Evolutionary conservation across 2,888 invertebrate genomes (phyloP), one percentile per base, ranked within the genome.

Genomic region (Sialis lutaria): DNA sequence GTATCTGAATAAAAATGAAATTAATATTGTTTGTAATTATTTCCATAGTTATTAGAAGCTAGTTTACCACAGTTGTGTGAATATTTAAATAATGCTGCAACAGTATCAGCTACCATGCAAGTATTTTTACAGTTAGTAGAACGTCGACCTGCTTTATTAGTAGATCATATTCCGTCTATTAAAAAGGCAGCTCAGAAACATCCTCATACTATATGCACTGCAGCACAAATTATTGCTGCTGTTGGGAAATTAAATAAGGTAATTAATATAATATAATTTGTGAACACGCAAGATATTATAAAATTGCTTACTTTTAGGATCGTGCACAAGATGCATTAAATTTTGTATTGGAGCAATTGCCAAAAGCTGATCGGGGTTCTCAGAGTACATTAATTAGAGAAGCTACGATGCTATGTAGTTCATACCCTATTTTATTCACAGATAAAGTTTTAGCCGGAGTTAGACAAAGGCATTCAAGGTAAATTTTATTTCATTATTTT

Each of bases 11-110:
- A n/a, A n/a, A n/a, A n/a, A n/a, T n/a, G n/a, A 8, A 12, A n/a
- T 31, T 33, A 33, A 13, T 33, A n/a, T 33, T 34, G 6, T 47
- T 33, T 43, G 48, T 50, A 33, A 47, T 48, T 46, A 32, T 57
- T 60, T 34, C 4, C 22, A 22, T 60, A 83, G 77, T 67, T 89
- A 4, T 64, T 93, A 54, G 83, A 85, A 64, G 78, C 82, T 0
- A 85, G 87, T 58, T 75, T 93, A 42, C 79, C 85, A 1, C 84
- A 85, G 62, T 70, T 93, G 49, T 77, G 86, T 58, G 82, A 83
- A 41, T 88, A 86, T 59, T 67, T 92, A 46, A 67, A 69, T 47
- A 71, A 68, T 56, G 69, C 74, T 13, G 69, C 75, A 48, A 74
- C 77, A 22, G 73, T 74, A 9, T 67, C 72, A 22, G 72, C 78